Percentiles rank a stretch among this genome's conserved stretches.
Evolutionary conservation across 1,140 invertebrate genomes (phyloP).

Genomic region (Temnothorax longispinosus): DNA sequence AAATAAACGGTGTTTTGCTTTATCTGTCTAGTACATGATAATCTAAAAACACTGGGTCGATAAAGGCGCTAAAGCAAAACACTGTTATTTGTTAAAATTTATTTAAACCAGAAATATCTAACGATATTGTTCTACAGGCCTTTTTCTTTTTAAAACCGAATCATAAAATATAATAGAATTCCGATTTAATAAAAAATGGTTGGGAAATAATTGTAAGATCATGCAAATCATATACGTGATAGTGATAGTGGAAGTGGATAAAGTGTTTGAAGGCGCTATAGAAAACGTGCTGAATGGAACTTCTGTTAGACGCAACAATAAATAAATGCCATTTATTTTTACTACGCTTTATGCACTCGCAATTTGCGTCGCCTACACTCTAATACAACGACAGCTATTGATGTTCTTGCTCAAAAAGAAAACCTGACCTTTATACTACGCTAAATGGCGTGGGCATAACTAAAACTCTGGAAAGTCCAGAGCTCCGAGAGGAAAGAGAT

Average conservation of each 20-base stretch:
- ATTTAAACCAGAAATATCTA: neutral
- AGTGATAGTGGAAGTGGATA: neutral
- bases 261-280: neutral
- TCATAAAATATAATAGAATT: neutral
- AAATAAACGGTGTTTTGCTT: neutral
- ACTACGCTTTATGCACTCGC: neutral
- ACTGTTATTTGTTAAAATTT: neutral
- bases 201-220: neutral
- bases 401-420: neutral
- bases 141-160: neutral
- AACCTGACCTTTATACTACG: neutral
- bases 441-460: neutral
- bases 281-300: neutral
- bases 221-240: neutral
- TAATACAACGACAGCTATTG: neutral
- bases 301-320: neutral
- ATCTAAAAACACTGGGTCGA: neutral
- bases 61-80: neutral
- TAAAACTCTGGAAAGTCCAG: neutral
- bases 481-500: neutral
- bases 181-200: neutral
- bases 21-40: neutral
- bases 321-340: conserved; percentile 42
- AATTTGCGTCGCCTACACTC: neutral
- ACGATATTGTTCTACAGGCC: too few species aligned